Evolutionary conservation across 1,140 invertebrate genomes (phyloP), one percentile per base, ranked within the genome.

Genomic region (Ctenoplectra terminalis): DNA sequence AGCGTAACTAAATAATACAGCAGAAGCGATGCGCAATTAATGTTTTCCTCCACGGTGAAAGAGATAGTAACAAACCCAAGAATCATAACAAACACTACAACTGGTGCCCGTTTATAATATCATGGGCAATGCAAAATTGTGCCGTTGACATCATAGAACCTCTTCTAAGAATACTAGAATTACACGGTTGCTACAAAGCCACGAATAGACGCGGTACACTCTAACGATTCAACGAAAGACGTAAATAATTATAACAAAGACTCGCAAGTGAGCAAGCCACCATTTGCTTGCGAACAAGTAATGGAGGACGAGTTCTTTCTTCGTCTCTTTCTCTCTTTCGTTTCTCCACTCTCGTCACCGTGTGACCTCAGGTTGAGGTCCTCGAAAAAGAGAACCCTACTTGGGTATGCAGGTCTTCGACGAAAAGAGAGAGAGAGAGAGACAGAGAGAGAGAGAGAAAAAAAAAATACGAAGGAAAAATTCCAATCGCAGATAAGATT

Each of bases 291-390:
- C 84, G 86, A 85, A 81, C 87, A 86, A 92, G 90, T 88, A 93
- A 93, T 93, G 91, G 92, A 92, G 92, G 92, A 90, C 91, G 88
- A 89, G 88, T 90, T 82, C 88, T 86, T 88, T 87, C 81, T 86
- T 82, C 84, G 58, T 79, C 85, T 87, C 77, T 66, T 70, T 83
- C 88, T 83, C 71, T 77, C 61, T 78, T 56, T 43, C 73, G 50
- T 75, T 46, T 85, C 74, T 84, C 52, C 71, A 74, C 77, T 84
- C 78, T 84, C 83, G 70, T 86, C 85, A 60, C 56, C 40, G 74
- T 85, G 61, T 87, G 83, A 86, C 85, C 85, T 88, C 85, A 85
- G 84, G 82, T 87, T 84, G 74, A 86, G 84, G 56, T 86, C 69
- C 60, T 78, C 79, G 58, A 81, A 85, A 88, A 84, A 82, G 76